Evolutionary conservation across 2,888 invertebrate species (phyloP).

Genomic region (Leptopilina syphax): DNA sequence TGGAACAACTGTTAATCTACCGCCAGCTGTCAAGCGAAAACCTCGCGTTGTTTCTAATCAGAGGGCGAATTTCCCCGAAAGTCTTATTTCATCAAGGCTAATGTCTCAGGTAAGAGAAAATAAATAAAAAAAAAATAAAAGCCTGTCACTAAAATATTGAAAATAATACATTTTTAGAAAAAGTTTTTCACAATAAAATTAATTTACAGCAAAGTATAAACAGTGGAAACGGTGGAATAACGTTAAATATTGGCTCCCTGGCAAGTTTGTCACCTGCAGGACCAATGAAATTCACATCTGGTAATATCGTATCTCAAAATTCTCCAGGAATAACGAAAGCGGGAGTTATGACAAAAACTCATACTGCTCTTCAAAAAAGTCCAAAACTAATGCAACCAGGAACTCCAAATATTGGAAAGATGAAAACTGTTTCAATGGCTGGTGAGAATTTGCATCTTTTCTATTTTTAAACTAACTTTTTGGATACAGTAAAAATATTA

Average conservation of each 20-base stretch:
- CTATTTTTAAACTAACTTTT: background rate
- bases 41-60: slow-evolving; percentile 62
- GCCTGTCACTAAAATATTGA: no score
- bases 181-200: background rate
- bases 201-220: slow-evolving; percentile 56
- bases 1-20: slow-evolving; percentile 55
- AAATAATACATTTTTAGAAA: background rate
- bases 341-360: background rate
- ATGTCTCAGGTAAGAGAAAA: slow-evolving; percentile 62
- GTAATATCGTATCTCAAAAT: slow-evolving; percentile 34
- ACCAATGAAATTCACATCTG: slow-evolving; percentile 71
- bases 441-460: background rate
- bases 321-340: background rate
- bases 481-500: background rate
- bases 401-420: slow-evolving; percentile 10
- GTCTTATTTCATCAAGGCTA: slow-evolving; percentile 63
- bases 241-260: slow-evolving; percentile 75
- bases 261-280: slow-evolving; percentile 75
- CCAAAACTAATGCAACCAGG: slow-evolving; percentile 12
- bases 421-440: slow-evolving; percentile 21
- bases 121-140: no score
- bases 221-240: slow-evolving; percentile 71
- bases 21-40: slow-evolving; percentile 62
- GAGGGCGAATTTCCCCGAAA: slow-evolving; percentile 65
- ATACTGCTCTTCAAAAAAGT: slow-evolving; percentile 17